Evolutionary conservation across 2,113 vertebrate genomes (phyloP), one percentile per base, ranked within the genome.

Genomic region (Origma solitaria): DNA sequence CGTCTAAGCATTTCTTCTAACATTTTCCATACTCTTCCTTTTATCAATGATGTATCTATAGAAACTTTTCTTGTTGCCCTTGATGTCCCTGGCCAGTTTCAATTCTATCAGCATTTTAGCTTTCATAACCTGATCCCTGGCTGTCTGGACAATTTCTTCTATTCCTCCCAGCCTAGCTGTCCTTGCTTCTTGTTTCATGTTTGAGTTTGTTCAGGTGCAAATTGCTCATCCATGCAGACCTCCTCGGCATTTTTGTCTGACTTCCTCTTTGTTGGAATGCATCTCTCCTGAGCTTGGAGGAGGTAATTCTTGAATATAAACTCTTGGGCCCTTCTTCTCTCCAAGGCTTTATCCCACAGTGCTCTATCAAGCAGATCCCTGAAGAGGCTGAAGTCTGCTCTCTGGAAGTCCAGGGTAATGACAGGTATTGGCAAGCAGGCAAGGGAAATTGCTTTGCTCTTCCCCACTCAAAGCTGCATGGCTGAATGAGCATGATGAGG

Each of bases 81-180:
- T 54, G 25, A 47, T 0, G 0, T 22, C n/a, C 14, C n/a, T 47
- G 6, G 5, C 16, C 21, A 27, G 28, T 54, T 61, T 35, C 8
- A 76, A 35, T 54, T 49, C 47, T 40, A 42, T 31, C 14, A 35
- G 38, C 3, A 17, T 76, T 68, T 76, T 68, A 69, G 30, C 4
- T 31, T 82, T 69, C 40, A 15, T 22, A 61, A 47, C 21, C 14
- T 51, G 77, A 45, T 30, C 35, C 20, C 11, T 82, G 53, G 33
- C 14, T 77, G 9, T 47, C 31, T 53, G 56, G 22, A 69, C 5
- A 40, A 47, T 19, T 54, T 47, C 9, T 68, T 82, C 24, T 31
- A 19, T 31, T 61, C 25, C 15, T 61, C 30, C 30, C 21, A 69
- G 21, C 11, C 9, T 66, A 47, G 25, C 17, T 61, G 21, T 61